Conservation (phyloP, 1,140 invertebrate genomes). For the Condylostylus longicornis region DNA sequence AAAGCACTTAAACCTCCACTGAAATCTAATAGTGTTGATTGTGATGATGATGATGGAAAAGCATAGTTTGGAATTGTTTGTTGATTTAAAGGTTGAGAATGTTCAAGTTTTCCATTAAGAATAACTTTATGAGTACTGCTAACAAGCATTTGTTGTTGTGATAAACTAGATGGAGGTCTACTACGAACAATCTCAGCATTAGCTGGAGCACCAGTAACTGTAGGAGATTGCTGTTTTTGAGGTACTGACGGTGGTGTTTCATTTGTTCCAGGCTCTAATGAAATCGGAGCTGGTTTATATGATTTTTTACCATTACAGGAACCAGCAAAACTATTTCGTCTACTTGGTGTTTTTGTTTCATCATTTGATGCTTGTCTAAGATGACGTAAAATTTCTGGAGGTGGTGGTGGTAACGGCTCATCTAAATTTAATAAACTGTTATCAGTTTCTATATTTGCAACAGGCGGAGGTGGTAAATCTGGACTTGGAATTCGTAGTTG, state of each 20-base stretch:
- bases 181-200: slow-evolving; percentile 16
- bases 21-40: no score
- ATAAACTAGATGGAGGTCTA: slow-evolving; percentile 8
- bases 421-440: slow-evolving; percentile 39
- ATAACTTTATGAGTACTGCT: no score
- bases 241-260: slow-evolving; percentile 21
- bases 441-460: slow-evolving; percentile 41
- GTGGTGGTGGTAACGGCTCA: slow-evolving; percentile 56
- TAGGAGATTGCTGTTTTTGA: no score
- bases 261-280: no score
- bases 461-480: slow-evolving; percentile 54
- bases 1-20: no score
- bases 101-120: no score
- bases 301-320: slow-evolving; percentile 17
- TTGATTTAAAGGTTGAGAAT: no score
- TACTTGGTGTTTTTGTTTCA: slow-evolving; percentile 15
- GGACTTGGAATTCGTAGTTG: slow-evolving; percentile 50
- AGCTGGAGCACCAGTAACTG: no score
- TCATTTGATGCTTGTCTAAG: slow-evolving; percentile 4
- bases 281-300: not conserved
- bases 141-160: no score
- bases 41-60: no score
- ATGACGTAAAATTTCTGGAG: slow-evolving; percentile 34
- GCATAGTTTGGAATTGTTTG: no score
- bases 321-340: slow-evolving; percentile 30